phyloP scores from a whole-genome alignment of 2,113 vertebrate genomes.

The Podiceps cristatus region DNA sequence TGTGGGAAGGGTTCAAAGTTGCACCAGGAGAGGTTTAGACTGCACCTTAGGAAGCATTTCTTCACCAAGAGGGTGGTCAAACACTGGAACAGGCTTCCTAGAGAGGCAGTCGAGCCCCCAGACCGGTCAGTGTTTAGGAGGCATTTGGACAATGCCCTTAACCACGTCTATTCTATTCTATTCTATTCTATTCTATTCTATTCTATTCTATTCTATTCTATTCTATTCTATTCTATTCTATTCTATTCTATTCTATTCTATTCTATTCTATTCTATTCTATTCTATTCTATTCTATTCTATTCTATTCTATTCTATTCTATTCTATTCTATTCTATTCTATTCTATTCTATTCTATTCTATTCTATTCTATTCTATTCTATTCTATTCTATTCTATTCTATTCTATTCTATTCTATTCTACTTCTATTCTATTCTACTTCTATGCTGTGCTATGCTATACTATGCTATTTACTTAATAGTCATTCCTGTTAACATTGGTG shows the following conservation, averaged over 20 bases:
- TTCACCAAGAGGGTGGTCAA: not conserved
- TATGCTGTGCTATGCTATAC: not conserved
- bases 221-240: no score
- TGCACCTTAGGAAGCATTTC: not conserved
- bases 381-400: not conserved
- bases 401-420: not conserved
- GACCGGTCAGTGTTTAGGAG: not conserved
- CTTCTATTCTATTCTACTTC: no score
- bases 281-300: not conserved
- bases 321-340: no score
- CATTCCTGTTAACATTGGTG: rapidly evolving
- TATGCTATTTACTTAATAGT: not conserved
- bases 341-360: not conserved
- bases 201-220: not conserved
- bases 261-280: not conserved
- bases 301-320: not conserved
- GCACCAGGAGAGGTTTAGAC: not conserved
- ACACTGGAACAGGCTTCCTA: not conserved
- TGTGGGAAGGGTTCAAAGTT: not conserved
- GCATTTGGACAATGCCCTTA: not conserved
- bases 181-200: not conserved
- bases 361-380: not conserved
- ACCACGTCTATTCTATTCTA: not conserved
- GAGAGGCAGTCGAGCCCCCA: no score
- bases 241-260: not conserved